These are phyloP conservation scores for Diaperis boleti DNA, from an alignment of 2,888 invertebrate species.

Conservation along the genomic window DNA sequence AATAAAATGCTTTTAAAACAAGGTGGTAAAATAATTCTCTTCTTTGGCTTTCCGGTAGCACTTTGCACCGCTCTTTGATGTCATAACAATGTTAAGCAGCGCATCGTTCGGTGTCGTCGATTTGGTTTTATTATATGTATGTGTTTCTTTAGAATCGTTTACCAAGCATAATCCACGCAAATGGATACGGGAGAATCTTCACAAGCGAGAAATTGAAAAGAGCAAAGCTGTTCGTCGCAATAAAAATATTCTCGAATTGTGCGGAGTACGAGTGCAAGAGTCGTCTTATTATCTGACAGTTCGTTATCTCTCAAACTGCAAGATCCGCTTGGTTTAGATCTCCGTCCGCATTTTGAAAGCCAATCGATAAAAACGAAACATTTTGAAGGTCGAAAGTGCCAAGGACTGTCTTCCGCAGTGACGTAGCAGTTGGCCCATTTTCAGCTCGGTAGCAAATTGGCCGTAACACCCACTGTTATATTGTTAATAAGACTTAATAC, in stretches of 20 bases:
- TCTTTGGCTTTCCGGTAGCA: too few relatives aligned
- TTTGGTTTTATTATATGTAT: too few relatives aligned
- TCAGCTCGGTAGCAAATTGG: too few relatives aligned
- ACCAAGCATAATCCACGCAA: not conserved
- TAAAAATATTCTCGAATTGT: not conserved
- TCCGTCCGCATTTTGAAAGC: constrained; percentile 6
- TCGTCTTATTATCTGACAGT: not conserved
- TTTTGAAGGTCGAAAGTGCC: constrained; percentile 7
- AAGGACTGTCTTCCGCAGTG: not conserved
- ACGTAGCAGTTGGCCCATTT: not conserved
- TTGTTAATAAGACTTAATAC: too few relatives aligned
- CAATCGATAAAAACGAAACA: constrained; percentile 22
- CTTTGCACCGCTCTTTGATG: too few relatives aligned
- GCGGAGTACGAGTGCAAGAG: not conserved
- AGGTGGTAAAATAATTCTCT: too few relatives aligned
- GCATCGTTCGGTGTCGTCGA: too few relatives aligned
- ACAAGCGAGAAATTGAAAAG: not conserved
- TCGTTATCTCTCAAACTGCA: not conserved
- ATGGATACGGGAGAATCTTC: not conserved
- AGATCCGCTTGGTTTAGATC: not conserved
- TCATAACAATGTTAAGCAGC: too few relatives aligned
- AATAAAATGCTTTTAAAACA: too few relatives aligned
- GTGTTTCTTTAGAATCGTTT: too few relatives aligned
- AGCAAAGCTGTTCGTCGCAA: too few relatives aligned
- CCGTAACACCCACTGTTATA: too few relatives aligned